These are phyloP conservation scores for Montipora capitata DNA, from an alignment of 92 coral and sea anemone genomes.

Conservation along the genomic window DNA sequence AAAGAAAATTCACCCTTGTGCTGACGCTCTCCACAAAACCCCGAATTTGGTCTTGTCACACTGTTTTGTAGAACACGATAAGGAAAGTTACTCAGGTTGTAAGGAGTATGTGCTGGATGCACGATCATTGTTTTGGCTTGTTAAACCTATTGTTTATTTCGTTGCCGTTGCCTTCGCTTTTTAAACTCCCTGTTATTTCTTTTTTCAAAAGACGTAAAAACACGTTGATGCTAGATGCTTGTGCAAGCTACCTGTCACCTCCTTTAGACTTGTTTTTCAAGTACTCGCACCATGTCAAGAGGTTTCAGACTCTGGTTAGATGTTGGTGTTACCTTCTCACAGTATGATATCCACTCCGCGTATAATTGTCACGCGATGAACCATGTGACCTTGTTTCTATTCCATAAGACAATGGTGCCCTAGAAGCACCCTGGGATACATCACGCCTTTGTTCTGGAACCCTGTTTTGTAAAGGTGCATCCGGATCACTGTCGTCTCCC, in stretches of 20 bases:
- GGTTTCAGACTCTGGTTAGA: not conserved
- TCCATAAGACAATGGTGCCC: not conserved
- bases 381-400: constrained; percentile 15
- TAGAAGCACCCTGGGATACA: not conserved
- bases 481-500: constrained; percentile 87
- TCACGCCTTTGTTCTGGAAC: not conserved
- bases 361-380: constrained; percentile 2
- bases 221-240: not conserved
- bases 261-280: not conserved
- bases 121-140: too few relatives aligned
- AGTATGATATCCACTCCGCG: constrained; percentile 25
- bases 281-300: not conserved
- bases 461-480: constrained; percentile 9
- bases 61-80: too few relatives aligned
- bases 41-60: too few relatives aligned
- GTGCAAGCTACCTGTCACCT: not conserved
- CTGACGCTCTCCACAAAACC: too few relatives aligned
- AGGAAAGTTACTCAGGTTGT: too few relatives aligned
- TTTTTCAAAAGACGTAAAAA: too few relatives aligned
- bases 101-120: too few relatives aligned
- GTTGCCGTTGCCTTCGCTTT: too few relatives aligned
- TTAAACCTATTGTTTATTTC: not conserved
- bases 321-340: constrained; percentile 19
- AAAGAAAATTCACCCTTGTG: too few relatives aligned
- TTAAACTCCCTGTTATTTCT: too few relatives aligned